phyloP scores from a whole-genome alignment of 2,113 vertebrate species.

The Mesitornis unicolor region DNA sequence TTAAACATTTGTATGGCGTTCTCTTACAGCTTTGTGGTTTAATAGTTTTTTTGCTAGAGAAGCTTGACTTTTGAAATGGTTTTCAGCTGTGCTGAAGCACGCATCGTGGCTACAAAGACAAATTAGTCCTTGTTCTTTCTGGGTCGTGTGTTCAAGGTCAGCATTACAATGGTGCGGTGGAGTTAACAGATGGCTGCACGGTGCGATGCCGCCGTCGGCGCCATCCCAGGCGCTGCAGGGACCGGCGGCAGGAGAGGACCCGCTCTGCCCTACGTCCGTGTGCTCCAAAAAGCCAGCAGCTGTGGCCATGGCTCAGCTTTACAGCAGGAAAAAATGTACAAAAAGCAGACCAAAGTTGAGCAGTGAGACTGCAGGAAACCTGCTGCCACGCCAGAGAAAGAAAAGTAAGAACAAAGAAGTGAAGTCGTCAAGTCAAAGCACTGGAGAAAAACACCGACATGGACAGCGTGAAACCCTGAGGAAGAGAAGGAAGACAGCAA shows the following conservation, averaged over 20 bases:
- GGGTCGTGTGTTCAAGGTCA: background rate
- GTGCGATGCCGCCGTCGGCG: accelerated
- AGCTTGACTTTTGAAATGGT: background rate
- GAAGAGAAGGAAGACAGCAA: background rate
- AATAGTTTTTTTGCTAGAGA: background rate
- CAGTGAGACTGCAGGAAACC: background rate
- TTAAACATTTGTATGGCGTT: background rate
- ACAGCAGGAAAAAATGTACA: background rate
- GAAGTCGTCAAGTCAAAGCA: background rate
- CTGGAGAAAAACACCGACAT: background rate
- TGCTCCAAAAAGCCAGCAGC: background rate
- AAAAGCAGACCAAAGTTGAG: background rate
- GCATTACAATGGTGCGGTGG: accelerated
- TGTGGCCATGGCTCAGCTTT: background rate
- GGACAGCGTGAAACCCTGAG: background rate
- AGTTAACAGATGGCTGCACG: background rate
- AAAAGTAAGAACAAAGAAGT: background rate
- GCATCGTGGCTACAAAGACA: background rate
- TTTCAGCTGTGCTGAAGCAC: background rate
- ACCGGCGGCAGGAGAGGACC: background rate
- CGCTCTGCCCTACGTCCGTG: accelerated
- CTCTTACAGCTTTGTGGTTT: background rate
- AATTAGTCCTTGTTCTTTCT: background rate
- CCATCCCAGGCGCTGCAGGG: accelerated
- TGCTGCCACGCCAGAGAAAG: background rate